Evolutionary conservation across 1,140 invertebrate genomes (phyloP).

Genomic region (Philotrypesis tridentata): DNA sequence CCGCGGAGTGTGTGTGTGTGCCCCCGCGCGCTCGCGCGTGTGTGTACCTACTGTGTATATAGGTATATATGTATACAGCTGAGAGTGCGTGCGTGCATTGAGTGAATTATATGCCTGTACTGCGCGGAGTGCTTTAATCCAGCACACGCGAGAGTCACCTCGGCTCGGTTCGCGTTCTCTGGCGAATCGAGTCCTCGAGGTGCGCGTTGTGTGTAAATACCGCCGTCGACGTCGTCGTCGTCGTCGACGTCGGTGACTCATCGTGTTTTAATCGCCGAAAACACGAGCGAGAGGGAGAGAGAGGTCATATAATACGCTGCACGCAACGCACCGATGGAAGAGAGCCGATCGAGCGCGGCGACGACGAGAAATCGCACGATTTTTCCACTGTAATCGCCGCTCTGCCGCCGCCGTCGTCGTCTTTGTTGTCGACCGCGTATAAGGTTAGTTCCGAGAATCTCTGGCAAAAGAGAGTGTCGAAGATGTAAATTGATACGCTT

Average conservation of each 20-base stretch:
- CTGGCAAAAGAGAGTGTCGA: not conserved
- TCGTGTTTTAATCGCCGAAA: not conserved
- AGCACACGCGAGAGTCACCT: not conserved
- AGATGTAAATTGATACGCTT: not conserved
- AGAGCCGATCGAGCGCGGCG: not conserved
- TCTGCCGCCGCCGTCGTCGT: not conserved
- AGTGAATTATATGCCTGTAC: too few relatives aligned
- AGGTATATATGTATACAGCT: too few relatives aligned
- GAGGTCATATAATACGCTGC: too few relatives aligned
- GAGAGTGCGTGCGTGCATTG: not conserved
- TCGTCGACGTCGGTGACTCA: not conserved
- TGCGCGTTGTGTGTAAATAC: not conserved
- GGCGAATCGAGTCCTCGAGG: slow-evolving; percentile 3
- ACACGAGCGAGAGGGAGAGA: not conserved
- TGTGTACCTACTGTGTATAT: too few relatives aligned
- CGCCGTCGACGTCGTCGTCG: not conserved
- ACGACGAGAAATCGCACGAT: slow-evolving; percentile 9
- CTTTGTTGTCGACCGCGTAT: not conserved
- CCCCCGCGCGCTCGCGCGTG: not conserved
- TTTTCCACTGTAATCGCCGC: not conserved
- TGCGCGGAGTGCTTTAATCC: not conserved
- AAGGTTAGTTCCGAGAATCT: slow-evolving; percentile 5
- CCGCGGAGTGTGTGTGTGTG: not conserved
- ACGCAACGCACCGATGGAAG: not conserved
- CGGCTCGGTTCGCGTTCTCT: not conserved